Evolutionary conservation across 2,113 vertebrate species (phyloP).

Genomic region (Oceanodroma tethys): DNA sequence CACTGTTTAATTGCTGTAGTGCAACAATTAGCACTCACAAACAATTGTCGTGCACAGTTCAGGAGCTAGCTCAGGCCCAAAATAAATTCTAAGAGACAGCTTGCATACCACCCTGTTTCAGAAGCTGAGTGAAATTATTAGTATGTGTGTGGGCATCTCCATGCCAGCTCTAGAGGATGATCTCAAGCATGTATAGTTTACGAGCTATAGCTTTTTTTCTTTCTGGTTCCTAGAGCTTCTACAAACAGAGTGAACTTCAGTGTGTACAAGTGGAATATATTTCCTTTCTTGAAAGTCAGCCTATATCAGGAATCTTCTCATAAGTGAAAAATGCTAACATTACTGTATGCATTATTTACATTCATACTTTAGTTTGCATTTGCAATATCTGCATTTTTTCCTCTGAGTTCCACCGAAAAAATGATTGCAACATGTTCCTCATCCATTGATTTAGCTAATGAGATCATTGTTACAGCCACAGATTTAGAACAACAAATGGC

Average conservation of each 20-base stretch:
- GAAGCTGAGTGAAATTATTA: background rate
- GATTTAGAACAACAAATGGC: background rate
- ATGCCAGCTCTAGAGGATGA: background rate
- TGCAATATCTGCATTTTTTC: background rate
- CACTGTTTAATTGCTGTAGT: background rate
- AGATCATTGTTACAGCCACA: background rate
- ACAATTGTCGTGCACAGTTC: background rate
- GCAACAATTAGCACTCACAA: background rate
- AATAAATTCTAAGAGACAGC: background rate
- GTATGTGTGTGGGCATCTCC: background rate
- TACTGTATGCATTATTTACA: background rate
- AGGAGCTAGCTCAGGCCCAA: background rate
- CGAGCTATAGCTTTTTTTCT: background rate
- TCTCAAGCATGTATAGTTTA: background rate
- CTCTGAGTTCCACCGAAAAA: background rate
- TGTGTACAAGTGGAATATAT: background rate
- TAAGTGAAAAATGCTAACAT: background rate
- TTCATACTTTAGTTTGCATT: background rate
- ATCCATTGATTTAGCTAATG: background rate
- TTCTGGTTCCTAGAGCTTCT: background rate
- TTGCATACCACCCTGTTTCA: background rate
- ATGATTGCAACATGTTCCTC: background rate
- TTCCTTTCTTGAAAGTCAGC: background rate
- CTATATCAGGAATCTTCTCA: background rate
- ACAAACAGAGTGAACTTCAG: background rate